Evolutionary conservation across 1,140 invertebrate genomes (phyloP).

Genomic region (Varroa destructor): DNA sequence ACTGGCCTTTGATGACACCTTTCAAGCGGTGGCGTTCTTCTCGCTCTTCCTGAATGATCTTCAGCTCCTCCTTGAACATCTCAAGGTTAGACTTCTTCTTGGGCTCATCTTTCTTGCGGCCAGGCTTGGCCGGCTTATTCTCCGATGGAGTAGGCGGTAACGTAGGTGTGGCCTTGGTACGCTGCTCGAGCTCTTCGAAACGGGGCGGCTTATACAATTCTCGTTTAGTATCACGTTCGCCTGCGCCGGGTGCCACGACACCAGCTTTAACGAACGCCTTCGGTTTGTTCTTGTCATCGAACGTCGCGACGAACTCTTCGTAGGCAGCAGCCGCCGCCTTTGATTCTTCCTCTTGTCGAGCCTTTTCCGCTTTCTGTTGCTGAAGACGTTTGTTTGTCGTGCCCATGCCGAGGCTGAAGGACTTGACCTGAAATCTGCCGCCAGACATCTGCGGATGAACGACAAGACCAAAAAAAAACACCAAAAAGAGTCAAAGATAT

Average conservation of each 20-base stretch:
- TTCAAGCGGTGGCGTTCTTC: conserved; percentile 75
- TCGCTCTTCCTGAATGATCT: conserved; percentile 87
- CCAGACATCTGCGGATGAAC: conserved; percentile 13
- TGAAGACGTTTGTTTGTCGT: conserved; percentile 18
- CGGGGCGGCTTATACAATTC: conserved; percentile 86
- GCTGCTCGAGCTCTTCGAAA: conserved; percentile 49
- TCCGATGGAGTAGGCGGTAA: conserved; percentile 36
- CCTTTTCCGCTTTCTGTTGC: conserved; percentile 32
- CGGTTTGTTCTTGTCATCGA: conserved; percentile 68
- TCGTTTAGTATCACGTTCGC: conserved; percentile 67
- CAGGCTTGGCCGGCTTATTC: conserved; percentile 39
- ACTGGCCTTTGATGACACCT: conserved; percentile 41
- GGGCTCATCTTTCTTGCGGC: conserved; percentile 57
- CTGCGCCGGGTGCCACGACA: conserved; percentile 81
- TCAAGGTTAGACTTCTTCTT: conserved; percentile 96
- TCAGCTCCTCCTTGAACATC: conserved; percentile 84
- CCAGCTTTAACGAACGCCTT: conserved; percentile 95
- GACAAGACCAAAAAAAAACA: too few species aligned
- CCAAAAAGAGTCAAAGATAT: too few species aligned
- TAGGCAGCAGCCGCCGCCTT: conserved; percentile 55
- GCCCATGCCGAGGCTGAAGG: conserved; percentile 21
- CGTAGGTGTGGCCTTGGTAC: conserved; percentile 42
- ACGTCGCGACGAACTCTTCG: conserved; percentile 92
- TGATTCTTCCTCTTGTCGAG: conserved; percentile 34
- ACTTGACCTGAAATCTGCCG: conserved; percentile 14